phyloP scores from a whole-genome alignment of 2,113 vertebrate genomes.

The Mugil cephalus region DNA sequence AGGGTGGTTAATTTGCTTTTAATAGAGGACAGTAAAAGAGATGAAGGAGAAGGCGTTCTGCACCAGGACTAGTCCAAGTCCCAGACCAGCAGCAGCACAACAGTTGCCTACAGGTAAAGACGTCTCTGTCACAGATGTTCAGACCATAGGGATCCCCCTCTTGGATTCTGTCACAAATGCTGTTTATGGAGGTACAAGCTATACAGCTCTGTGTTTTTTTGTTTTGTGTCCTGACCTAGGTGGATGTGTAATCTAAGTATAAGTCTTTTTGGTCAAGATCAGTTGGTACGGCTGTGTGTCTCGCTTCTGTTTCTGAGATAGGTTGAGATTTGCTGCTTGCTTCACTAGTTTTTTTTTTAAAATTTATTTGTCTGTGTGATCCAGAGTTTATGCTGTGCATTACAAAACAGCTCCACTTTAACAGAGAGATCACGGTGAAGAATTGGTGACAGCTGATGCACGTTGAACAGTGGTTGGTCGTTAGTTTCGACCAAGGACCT shows the following conservation, averaged over 20 bases:
- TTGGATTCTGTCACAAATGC: neutral
- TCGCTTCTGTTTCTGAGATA: conserved; percentile 18
- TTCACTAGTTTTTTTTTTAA: conserved; percentile 11
- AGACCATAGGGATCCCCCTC: neutral
- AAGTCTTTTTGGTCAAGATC: conserved; percentile 22
- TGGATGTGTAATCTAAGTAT: conserved; percentile 8
- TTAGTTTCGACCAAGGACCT: conserved; percentile 25
- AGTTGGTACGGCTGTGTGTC: conserved; percentile 27
- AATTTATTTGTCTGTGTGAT: conserved; percentile 23
- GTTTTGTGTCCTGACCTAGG: neutral
- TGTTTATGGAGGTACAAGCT: conserved; percentile 13
- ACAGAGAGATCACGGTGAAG: conserved; percentile 3
- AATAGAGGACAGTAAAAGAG: neutral
- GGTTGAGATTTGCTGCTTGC: conserved; percentile 4
- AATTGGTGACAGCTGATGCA: conserved; percentile 33
- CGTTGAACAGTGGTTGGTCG: conserved; percentile 26
- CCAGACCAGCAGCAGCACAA: conserved; percentile 25
- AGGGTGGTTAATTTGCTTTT: conserved; percentile 14
- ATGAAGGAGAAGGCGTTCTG: conserved; percentile 1
- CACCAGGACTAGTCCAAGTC: neutral
- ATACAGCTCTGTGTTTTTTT: conserved; percentile 15
- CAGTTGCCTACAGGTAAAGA: conserved; percentile 19
- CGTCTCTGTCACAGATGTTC: conserved; percentile 31
- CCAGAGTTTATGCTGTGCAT: conserved; percentile 15
- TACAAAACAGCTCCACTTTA: conserved; percentile 28